A percentile compares a stretch with the other conserved stretches of the same genome.
phyloP scores from a whole-genome alignment of 2,888 invertebrate species.

The Athalia circularis region DNA sequence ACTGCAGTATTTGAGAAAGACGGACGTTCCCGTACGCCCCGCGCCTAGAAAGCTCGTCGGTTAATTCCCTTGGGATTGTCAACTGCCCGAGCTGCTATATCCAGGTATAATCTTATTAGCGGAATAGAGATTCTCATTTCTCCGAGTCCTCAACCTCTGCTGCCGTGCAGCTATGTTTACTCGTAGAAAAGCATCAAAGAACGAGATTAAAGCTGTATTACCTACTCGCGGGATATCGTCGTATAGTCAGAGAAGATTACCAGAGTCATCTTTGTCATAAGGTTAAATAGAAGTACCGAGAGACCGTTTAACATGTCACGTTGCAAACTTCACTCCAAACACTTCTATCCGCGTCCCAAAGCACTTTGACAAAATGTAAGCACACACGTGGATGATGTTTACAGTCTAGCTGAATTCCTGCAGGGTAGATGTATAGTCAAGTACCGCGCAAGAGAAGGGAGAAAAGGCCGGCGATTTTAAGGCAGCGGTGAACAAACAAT shows the following conservation, averaged over 20 bases:
- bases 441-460: background rate
- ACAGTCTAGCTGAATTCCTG: no score
- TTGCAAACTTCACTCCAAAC: no score
- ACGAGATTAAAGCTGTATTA: conserved; percentile 20
- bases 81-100: conserved; percentile 21
- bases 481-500: conserved; percentile 57
- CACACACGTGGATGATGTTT: no score
- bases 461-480: conserved; percentile 40
- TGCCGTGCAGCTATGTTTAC: background rate
- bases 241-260: no score
- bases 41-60: conserved; percentile 2
- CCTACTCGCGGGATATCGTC: background rate
- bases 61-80: conserved; percentile 41
- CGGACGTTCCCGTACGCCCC: background rate
- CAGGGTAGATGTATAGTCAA: no score
- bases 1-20: background rate
- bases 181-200: conserved; percentile 19
- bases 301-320: no score
- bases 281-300: no score
- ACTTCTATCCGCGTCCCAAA: no score
- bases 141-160: background rate
- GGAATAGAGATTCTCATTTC: conserved; percentile 9
- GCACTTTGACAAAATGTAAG: no score
- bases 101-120: conserved; percentile 39
- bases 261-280: no score